Evolutionary conservation across 2,888 invertebrate species (phyloP), one percentile per base, ranked within the genome.

Genomic region (Sicus ferrugineus): DNA sequence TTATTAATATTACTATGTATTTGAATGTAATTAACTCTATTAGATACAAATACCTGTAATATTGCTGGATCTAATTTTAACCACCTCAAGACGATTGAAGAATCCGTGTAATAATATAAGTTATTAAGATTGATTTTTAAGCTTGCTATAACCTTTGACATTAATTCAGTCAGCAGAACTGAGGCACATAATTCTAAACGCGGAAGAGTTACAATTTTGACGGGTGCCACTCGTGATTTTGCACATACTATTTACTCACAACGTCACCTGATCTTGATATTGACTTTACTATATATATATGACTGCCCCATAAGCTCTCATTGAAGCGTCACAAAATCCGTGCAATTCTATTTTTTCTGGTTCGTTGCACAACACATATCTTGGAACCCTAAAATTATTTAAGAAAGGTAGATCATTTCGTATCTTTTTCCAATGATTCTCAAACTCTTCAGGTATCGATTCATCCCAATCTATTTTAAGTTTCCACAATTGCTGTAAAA

Each of bases 201-300:
- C 6, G 70, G 63, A 28, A 72, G 26, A 14, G 67, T 56, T 9
- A 48, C 26, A 14, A 28, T 48, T 46, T 63, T 69, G n/a, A 52
- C 28, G 30, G 70, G 72, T 58, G 69, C 70, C 21, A 72, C 64
- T 21, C 68, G 48, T 11, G 73, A 71, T 38, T 73, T 73, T 46
- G 70, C n/a, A 14, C 26, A 23, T 5, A 26, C 54, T 54, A 54
- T 54, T 23, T 54, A 14, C 26, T 54, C 11, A 26, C 1, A 23
- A 54, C 4, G 23, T 21, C 5, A 19, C 59, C 59, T 59, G n/a
- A 14, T 38, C 21, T 26, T 14, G 21, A 19, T 34, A 31, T 38
- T 11, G 34, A 59, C 21, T 38, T 34, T 6, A n/a, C n/a, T n/a
- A n/a, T n/a, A 59, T 59, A 59, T 59, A 59, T 34, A 59, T 38